Percentiles rank a stretch among this genome's conserved stretches.
Conservation (phyloP, 2,888 invertebrate species). For the Hemicrepidius hirtus region DNA sequence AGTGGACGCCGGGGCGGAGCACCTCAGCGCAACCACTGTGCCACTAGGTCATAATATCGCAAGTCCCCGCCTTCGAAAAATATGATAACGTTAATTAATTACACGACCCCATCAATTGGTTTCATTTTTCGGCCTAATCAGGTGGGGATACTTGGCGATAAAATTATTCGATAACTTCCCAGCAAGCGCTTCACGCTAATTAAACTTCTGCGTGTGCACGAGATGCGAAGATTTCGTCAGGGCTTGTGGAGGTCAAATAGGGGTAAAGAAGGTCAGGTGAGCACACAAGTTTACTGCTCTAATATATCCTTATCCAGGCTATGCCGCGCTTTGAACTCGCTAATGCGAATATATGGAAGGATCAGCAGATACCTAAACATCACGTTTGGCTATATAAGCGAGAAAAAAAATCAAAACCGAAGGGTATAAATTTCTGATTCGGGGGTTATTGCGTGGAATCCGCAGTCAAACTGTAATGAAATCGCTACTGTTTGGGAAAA, state of each 20-base stretch:
- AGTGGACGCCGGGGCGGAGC: conserved; percentile 68
- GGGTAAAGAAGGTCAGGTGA: conserved; percentile 51
- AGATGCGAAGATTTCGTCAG: conserved; percentile 38
- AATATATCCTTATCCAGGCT: conserved; percentile 46
- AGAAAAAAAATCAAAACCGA: conserved; percentile 25
- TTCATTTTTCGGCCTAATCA: conserved; percentile 19
- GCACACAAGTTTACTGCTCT: conserved; percentile 45
- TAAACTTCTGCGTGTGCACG: conserved; percentile 21
- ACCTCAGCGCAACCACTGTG: conserved; percentile 61
- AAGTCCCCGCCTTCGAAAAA: conserved; percentile 23
- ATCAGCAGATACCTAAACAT: conserved; percentile 29
- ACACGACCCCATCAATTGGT: conserved; percentile 15
- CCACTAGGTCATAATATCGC: conserved; percentile 62
- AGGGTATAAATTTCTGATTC: conserved; percentile 26
- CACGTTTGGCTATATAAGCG: conserved; percentile 25
- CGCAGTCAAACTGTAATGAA: conserved; percentile 20
- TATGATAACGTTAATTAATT: conserved; percentile 26
- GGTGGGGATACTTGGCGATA: conserved; percentile 14
- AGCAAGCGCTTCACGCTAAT: conserved; percentile 24
- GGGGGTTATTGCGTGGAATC: conserved; percentile 15
- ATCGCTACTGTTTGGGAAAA: background rate
- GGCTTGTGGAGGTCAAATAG: conserved; percentile 42
- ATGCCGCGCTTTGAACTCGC: conserved; percentile 33
- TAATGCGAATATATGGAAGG: conserved; percentile 55
- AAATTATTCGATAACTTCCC: conserved; percentile 26